Evolutionary conservation across 2,113 vertebrate species (phyloP).

Genomic region (Albula goreensis): DNA sequence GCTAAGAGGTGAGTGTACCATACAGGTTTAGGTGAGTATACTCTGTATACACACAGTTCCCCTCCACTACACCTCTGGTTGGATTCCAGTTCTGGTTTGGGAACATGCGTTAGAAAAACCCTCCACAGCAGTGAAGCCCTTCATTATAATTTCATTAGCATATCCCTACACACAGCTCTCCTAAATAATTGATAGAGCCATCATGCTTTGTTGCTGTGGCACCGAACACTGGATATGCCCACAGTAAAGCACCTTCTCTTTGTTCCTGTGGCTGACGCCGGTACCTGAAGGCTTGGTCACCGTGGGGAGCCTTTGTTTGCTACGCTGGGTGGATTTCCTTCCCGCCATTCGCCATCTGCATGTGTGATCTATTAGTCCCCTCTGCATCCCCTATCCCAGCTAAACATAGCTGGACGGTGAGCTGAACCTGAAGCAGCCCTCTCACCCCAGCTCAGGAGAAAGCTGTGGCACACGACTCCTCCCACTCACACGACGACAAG

Average conservation of each 20-base stretch:
- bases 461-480: too few species aligned
- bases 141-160: background rate
- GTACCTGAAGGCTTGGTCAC: too few species aligned
- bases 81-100: background rate
- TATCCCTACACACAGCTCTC: background rate
- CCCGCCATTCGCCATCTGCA: conserved; percentile 12
- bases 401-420: too few species aligned
- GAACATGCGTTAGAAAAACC: background rate
- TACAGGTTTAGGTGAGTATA: too few species aligned
- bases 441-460: too few species aligned
- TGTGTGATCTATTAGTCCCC: background rate
- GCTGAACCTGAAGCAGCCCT: too few species aligned
- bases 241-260: conserved; percentile 2
- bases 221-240: background rate
- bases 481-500: too few species aligned
- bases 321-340: background rate
- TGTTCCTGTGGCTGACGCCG: conserved; percentile 20
- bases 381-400: background rate
- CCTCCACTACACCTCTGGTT: too few species aligned
- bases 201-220: background rate
- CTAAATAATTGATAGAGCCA: background rate
- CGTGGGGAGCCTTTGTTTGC: conserved; percentile 41
- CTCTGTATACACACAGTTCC: too few species aligned
- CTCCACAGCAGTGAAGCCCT: background rate
- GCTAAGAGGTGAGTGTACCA: too few species aligned